phyloP scores from a whole-genome alignment of 2,888 invertebrate genomes.

The Morpho helenor region DNA sequence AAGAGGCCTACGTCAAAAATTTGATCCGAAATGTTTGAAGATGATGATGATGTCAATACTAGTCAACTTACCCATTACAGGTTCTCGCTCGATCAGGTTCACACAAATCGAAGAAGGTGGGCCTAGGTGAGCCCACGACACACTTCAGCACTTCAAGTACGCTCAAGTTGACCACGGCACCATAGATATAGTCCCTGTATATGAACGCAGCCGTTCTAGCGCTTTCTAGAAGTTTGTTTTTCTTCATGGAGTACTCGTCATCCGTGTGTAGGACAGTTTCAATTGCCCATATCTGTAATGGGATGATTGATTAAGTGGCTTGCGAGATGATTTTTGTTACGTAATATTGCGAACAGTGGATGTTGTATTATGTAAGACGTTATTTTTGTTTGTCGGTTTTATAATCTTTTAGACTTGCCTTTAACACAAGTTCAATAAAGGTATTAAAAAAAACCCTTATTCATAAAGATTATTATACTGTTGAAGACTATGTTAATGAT shows the following conservation, averaged over 20 bases:
- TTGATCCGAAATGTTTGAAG: too few relatives aligned
- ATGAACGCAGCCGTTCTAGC: conserved; percentile 65
- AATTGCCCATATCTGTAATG: conserved; percentile 64
- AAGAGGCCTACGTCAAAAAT: too few relatives aligned
- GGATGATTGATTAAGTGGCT: conserved; percentile 19
- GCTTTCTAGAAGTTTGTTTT: conserved; percentile 54
- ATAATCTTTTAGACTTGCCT: too few relatives aligned
- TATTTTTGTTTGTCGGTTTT: too few relatives aligned
- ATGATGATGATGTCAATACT: too few relatives aligned
- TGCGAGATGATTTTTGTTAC: background rate
- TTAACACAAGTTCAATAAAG: too few relatives aligned
- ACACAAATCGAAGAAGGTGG: conserved; percentile 88
- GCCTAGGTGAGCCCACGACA: conserved; percentile 85
- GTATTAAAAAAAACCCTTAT: too few relatives aligned
- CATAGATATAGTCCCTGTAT: conserved; percentile 82
- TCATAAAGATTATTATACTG: too few relatives aligned
- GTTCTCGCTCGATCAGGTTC: conserved; percentile 81
- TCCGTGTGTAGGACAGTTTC: conserved; percentile 59
- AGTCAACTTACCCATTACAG: conserved; percentile 76
- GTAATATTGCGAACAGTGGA: background rate
- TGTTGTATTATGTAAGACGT: too few relatives aligned
- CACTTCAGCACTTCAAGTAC: conserved; percentile 82
- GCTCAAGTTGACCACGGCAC: conserved; percentile 80
- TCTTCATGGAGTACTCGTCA: conserved; percentile 65
- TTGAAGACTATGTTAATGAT: too few relatives aligned